Evolutionary conservation across 2,888 invertebrate genomes (phyloP).

Genomic region (Deroplatys truncata): DNA sequence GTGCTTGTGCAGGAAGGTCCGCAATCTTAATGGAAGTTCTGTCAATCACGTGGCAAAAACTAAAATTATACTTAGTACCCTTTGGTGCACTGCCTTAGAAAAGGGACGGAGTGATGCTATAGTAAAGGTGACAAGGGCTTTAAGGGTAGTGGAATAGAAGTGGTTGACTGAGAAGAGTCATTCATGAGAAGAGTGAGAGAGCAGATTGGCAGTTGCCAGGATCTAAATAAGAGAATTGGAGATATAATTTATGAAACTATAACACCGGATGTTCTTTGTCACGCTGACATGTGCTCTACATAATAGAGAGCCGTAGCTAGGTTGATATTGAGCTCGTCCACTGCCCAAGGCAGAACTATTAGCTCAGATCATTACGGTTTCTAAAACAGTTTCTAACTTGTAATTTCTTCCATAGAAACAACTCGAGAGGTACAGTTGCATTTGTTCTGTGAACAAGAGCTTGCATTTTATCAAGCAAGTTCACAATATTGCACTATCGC

Average conservation of each 20-base stretch:
- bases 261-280: neutral
- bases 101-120: no score
- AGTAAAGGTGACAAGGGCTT: neutral
- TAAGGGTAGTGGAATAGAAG: no score
- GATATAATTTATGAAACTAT: neutral
- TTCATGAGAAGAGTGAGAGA: neutral
- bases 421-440: no score
- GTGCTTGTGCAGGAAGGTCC: no score
- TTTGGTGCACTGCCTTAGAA: no score
- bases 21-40: no score
- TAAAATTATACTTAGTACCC: no score
- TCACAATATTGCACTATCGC: no score
- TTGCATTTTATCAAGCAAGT: no score
- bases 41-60: no score
- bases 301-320: neutral
- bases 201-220: neutral
- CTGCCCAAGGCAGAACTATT: neutral
- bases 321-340: neutral
- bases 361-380: neutral
- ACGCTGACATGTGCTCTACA: neutral
- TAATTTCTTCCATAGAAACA: no score
- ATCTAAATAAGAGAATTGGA: neutral
- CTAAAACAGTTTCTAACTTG: neutral
- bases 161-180: neutral
- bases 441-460: no score